Percentiles rank a stretch among this genome's conserved stretches.
phyloP scores from a whole-genome alignment of 1,140 invertebrate genomes.

The Panagrolaimus sp. region DNA sequence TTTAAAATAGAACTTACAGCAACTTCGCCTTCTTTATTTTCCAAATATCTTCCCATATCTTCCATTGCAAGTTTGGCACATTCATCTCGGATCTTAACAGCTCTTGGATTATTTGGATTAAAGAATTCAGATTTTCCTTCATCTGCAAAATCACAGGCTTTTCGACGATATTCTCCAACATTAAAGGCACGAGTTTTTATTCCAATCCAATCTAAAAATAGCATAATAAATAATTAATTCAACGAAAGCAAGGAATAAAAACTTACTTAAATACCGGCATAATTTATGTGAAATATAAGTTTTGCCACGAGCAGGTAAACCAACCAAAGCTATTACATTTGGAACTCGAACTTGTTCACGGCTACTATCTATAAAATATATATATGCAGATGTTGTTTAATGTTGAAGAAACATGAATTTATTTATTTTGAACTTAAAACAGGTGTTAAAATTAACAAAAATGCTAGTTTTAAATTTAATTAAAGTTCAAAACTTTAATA shows the following conservation, averaged over 20 bases:
- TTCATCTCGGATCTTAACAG: conserved; percentile 54
- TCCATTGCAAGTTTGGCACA: conserved; percentile 58
- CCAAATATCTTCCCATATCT: conserved; percentile 57
- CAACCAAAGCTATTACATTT: conserved; percentile 89
- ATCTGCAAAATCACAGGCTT: conserved; percentile 55
- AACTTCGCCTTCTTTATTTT: conserved; percentile 58
- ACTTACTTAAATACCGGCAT: conserved; percentile 57
- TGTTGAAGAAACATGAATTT: neutral
- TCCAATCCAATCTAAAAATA: neutral
- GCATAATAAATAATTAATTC: neutral
- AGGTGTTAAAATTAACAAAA: neutral
- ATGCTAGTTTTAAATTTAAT: conserved; percentile 1
- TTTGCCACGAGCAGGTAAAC: conserved; percentile 85
- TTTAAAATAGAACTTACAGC: conserved; percentile 36
- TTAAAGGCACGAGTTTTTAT: conserved; percentile 46
- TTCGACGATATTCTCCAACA: conserved; percentile 55
- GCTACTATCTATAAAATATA: conserved; percentile 39
- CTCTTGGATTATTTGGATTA: conserved; percentile 51
- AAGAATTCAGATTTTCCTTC: conserved; percentile 57
- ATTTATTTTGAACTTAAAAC: neutral
- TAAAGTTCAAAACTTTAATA: neutral
- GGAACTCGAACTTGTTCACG: conserved; percentile 58
- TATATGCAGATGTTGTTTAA: neutral
- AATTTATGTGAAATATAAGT: conserved; percentile 86
- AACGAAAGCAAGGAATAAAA: conserved; percentile 12